These are phyloP conservation scores for Atta texana DNA, from an alignment of 1,140 invertebrate species.

Conservation along the genomic window DNA sequence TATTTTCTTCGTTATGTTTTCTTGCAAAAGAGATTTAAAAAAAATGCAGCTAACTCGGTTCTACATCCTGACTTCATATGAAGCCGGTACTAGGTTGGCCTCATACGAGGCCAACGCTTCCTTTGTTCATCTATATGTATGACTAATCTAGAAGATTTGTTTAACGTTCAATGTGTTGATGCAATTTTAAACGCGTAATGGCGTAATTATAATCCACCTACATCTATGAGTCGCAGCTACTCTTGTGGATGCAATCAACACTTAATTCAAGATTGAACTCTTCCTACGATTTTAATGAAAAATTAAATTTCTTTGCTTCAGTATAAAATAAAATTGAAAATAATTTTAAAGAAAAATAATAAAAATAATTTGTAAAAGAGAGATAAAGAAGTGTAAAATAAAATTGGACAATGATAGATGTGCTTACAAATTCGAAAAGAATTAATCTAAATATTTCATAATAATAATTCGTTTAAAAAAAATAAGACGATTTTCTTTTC, in stretches of 20 bases:
- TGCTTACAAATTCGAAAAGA: neutral
- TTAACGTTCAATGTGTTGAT: neutral
- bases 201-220: neutral
- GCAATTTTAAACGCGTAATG: slow-evolving; percentile 17
- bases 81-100: neutral
- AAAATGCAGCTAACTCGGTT: neutral
- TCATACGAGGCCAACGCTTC: neutral
- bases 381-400: neutral
- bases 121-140: neutral
- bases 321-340: neutral
- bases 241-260: neutral
- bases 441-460: neutral
- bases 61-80: neutral
- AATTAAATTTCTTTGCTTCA: neutral
- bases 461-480: neutral
- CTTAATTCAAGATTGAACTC: neutral
- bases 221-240: neutral
- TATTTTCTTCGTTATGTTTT: neutral
- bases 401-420: neutral
- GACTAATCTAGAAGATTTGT: slow-evolving; percentile 2
- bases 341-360: neutral
- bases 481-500: neutral
- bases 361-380: neutral
- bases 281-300: neutral
- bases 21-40: neutral